These are phyloP conservation scores for Sebastes schlegelii DNA, from an alignment of 2,113 vertebrate species.

Conservation along the genomic window DNA sequence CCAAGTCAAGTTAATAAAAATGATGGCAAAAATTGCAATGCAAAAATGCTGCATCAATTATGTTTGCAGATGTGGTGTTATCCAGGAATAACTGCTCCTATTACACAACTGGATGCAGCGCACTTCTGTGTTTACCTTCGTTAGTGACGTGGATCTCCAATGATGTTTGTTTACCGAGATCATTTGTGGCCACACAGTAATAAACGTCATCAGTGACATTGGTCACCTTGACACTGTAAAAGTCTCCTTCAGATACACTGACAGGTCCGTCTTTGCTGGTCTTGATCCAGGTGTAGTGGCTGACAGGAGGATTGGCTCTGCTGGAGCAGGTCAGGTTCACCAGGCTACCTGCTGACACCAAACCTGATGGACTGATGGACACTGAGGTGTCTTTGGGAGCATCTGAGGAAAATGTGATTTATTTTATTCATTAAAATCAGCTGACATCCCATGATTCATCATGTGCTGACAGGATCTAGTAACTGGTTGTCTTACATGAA, in stretches of 20 bases:
- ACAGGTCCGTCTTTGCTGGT: neutral
- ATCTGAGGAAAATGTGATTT: neutral
- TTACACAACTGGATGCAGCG: too few species aligned
- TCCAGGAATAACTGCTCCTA: slow-evolving; percentile 19
- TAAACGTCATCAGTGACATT: neutral
- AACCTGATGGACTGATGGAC: slow-evolving; percentile 26
- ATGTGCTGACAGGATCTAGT: too few species aligned
- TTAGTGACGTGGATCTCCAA: too few species aligned
- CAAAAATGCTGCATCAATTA: neutral
- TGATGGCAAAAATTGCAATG: neutral
- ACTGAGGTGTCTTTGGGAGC: slow-evolving; percentile 49
- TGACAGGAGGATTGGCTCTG: slow-evolving; percentile 57
- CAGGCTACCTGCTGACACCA: slow-evolving; percentile 24
- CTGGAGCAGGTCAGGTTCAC: slow-evolving; percentile 57
- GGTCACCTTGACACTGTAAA: too few species aligned
- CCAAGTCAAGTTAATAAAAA: neutral
- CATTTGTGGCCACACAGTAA: too few species aligned
- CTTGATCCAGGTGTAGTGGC: slow-evolving; percentile 64
- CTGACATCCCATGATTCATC: too few species aligned
- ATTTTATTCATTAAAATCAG: too few species aligned
- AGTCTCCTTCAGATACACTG: too few species aligned
- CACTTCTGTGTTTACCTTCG: neutral
- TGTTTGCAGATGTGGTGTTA: neutral
- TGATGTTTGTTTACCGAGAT: too few species aligned
- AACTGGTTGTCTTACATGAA: slow-evolving; percentile 56